Evolutionary conservation across 2,797 vertebrate species (phyloP).

Genomic region (Typhlichthys eigenmanni): DNA sequence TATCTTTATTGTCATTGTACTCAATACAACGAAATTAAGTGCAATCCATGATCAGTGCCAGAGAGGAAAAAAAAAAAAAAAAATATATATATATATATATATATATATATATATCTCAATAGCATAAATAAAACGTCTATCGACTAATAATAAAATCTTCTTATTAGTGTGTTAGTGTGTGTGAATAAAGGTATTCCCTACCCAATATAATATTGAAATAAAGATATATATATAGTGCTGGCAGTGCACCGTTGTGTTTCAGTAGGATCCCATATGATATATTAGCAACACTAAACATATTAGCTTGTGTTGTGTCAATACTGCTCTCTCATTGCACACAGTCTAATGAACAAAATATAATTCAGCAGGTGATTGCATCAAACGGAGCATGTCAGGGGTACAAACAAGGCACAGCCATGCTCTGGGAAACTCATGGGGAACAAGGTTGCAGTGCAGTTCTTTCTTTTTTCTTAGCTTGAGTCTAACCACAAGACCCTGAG

Average conservation of each 20-base stretch:
- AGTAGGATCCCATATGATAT: constrained; percentile 73
- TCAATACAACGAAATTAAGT: too few species aligned
- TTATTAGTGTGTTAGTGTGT: too few species aligned
- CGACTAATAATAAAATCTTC: too few species aligned
- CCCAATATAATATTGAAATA: constrained; percentile 61
- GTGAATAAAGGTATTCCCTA: not conserved
- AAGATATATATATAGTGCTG: constrained; percentile 55
- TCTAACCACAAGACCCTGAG: constrained; percentile 51
- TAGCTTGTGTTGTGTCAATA: constrained; percentile 75
- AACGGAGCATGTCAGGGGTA: constrained; percentile 60
- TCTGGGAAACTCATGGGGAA: constrained; percentile 38
- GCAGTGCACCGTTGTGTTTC: constrained; percentile 72
- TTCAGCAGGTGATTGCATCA: constrained; percentile 70
- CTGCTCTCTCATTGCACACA: constrained; percentile 59
- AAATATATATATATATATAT: too few species aligned
- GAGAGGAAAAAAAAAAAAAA: too few species aligned
- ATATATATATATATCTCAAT: too few species aligned
- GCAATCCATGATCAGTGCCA: too few species aligned
- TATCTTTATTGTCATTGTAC: too few species aligned
- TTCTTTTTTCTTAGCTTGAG: constrained; percentile 32
- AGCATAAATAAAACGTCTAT: too few species aligned
- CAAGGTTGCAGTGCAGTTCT: constrained; percentile 18
- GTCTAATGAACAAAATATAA: constrained; percentile 73
- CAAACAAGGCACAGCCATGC: constrained; percentile 25
- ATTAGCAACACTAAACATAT: constrained; percentile 79